Base-by-base conservation (phyloP, 2,888 invertebrate genomes). In the Disparrhopalites patrizii region DNA sequence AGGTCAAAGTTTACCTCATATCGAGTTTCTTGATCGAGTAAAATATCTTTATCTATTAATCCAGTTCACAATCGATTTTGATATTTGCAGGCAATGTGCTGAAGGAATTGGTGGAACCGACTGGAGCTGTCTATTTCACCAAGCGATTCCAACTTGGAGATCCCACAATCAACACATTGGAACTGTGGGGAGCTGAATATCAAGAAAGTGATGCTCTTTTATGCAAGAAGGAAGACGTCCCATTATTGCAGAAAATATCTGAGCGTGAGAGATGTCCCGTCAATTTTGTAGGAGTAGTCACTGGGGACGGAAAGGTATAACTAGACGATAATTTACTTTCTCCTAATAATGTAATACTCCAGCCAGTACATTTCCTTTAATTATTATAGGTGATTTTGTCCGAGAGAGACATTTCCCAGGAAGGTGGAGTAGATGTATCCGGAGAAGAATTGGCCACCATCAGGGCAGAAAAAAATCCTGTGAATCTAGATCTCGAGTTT, bases 111-210 rank as follows among this genome's bases (percentile, higher is more conserved):
- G 94, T 94, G 0, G 97, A 98, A 76, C 97, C 97, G 0, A 86
- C 87, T 3, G 98, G 98, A 1, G 98, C 96, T 0, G 85, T 92
- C 0, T 93, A 98, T 68, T 90, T 89, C 77, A 88, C 91, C 0
- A 86, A 88, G 68, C 85, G 87, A 77, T 95, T 96, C 78, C 88
- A 91, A 71, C 82, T 98, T 30, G 98, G 97, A 0, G 98, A 99
- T 81, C 91, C 93, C 0, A 97, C 95, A 2, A 88, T 98, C 62
- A 94, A 89, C 62, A 87, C 91, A 0, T 80, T 97, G 67, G 98
- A 99, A 78, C 81, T 99, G 1, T 99, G 98, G 98, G 97, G 96
- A 0, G 98, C 98, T 0, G 98, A 98, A 79, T 98, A 97, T 79
- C 97, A 97, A 79, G 96, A 97, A 80, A 95, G 91, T 75, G 87